Conservation (phyloP, 1,140 invertebrate species). For the Drosophila albomicans region DNA sequence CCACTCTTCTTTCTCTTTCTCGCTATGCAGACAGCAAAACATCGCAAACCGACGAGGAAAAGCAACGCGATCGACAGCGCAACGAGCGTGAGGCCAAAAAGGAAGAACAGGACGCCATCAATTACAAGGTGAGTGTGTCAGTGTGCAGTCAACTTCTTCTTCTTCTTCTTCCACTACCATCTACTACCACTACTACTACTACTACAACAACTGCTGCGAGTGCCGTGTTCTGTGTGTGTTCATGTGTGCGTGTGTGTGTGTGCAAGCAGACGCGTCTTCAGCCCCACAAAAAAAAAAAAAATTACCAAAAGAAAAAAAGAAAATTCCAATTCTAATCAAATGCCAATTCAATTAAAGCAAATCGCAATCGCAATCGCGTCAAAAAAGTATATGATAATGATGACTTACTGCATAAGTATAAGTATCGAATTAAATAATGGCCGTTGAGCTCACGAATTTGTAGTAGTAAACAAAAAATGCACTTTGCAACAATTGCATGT, state of each 20-base stretch:
- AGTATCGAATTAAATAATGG: slow-evolving; percentile 28
- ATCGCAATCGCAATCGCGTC: neutral
- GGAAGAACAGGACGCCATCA: slow-evolving; percentile 84
- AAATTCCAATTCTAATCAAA: slow-evolving; percentile 12
- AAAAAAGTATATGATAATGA: slow-evolving; percentile 7
- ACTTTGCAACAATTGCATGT: slow-evolving; percentile 83
- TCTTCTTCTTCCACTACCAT: slow-evolving; percentile 4
- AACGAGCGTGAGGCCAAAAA: slow-evolving; percentile 84
- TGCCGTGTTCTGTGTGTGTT: slow-evolving; percentile 28
- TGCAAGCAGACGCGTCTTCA: slow-evolving; percentile 39
- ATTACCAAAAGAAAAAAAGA: slow-evolving; percentile 9
- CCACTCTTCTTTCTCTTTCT: slow-evolving; percentile 12
- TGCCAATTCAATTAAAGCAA: slow-evolving; percentile 1
- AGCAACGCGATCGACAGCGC: slow-evolving; percentile 84
- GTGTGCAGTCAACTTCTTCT: slow-evolving; percentile 40
- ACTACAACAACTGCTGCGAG: slow-evolving; percentile 1
- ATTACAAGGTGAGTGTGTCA: slow-evolving; percentile 83
- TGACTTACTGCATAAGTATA: slow-evolving; percentile 31
- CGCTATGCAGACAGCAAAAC: slow-evolving; percentile 78
- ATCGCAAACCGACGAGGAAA: slow-evolving; percentile 85
- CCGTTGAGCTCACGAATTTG: slow-evolving; percentile 51
- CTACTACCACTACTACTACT: neutral
- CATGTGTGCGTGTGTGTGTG: slow-evolving; percentile 38
- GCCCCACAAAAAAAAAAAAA: slow-evolving; percentile 9
- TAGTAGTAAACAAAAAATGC: slow-evolving; percentile 70